A percentile compares a stretch with the other conserved stretches of the same genome.
These are phyloP conservation scores for Phoxinus phoxinus DNA, from an alignment of 2,113 vertebrate species.

Conservation along the genomic window DNA sequence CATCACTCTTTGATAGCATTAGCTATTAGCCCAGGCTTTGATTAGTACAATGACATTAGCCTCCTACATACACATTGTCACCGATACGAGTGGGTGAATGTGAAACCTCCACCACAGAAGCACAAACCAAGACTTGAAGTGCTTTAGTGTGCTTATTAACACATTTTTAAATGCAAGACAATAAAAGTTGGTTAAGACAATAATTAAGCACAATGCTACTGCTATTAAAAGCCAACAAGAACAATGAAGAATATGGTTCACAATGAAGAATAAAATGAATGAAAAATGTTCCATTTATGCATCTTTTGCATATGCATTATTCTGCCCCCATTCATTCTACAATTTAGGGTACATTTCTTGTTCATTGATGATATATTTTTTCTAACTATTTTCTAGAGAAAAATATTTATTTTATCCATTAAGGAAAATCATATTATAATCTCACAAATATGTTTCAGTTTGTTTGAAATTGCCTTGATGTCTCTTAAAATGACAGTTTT, in stretches of 20 bases:
- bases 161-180: neutral
- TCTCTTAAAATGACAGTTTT: too few species aligned
- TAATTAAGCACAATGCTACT: neutral
- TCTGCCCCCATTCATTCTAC: neutral
- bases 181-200: neutral
- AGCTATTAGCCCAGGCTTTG: constrained; percentile 23
- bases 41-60: constrained; percentile 26
- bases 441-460: too few species aligned
- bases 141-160: constrained; percentile 7
- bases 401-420: neutral
- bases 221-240: constrained; percentile 19
- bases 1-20: constrained; percentile 36
- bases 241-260: neutral
- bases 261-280: neutral
- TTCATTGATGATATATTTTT: neutral
- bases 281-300: neutral
- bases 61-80: constrained; percentile 30
- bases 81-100: constrained; percentile 25
- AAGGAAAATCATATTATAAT: too few species aligned
- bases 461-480: too few species aligned
- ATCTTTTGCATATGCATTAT: neutral
- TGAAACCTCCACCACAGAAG: constrained; percentile 21
- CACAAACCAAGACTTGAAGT: neutral
- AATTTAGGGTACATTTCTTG: neutral
- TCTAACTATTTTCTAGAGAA: neutral